Evolutionary conservation across 2,797 vertebrate genomes (phyloP).

Genomic region (Triplophysa yarkandensis): DNA sequence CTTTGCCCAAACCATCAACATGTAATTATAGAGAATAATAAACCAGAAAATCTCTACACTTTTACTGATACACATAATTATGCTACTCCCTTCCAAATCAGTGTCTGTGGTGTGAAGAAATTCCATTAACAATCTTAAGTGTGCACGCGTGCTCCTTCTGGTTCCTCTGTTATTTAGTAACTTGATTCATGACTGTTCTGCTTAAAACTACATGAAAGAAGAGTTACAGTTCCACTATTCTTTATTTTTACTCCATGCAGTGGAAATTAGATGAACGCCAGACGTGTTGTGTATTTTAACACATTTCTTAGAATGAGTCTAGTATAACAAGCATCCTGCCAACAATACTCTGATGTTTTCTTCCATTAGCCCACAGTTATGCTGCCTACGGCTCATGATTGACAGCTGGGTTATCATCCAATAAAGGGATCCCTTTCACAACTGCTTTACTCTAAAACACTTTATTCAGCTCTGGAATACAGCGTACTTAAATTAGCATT

Average conservation of each 20-base stretch:
- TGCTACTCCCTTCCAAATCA: constrained; percentile 24
- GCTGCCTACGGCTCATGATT: constrained; percentile 26
- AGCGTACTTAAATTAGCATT: constrained; percentile 12
- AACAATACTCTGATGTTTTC: constrained; percentile 2
- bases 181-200: neutral
- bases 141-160: constrained; percentile 10
- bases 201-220: neutral
- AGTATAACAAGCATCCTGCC: neutral
- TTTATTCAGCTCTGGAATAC: constrained; percentile 6
- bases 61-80: constrained; percentile 38
- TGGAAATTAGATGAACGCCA: neutral
- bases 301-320: neutral
- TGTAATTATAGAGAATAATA: constrained; percentile 43
- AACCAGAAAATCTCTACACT: constrained; percentile 23
- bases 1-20: constrained; percentile 17
- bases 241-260: neutral
- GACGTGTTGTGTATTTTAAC: constrained; percentile 1
- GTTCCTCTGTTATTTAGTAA: neutral
- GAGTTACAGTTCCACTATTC: neutral
- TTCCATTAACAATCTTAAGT: constrained; percentile 10
- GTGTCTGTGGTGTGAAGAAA: constrained; percentile 14
- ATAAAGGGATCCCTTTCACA: constrained; percentile 14
- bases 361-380: neutral
- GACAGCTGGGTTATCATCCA: constrained; percentile 41
- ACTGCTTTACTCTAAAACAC: neutral